Base-by-base conservation (phyloP, 2,888 invertebrate genomes). In the Epistrophe eligans region DNA sequence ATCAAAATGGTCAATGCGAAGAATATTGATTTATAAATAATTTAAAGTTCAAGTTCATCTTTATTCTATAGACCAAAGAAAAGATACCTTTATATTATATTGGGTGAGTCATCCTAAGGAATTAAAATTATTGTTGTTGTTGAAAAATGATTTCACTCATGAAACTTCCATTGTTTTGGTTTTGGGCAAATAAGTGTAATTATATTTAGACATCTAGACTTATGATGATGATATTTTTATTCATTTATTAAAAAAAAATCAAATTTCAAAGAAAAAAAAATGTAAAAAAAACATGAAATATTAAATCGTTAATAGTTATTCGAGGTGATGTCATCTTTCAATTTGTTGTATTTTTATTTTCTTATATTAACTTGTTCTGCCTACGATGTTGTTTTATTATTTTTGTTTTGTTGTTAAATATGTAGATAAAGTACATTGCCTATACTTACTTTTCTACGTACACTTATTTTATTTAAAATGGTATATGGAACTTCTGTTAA, bases 281-380 rank as follows among this genome's bases (percentile, higher is more conserved):
- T n/a, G n/a, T 32, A 4, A 4, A 5, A 5, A 32, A 5, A 6
- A 32, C 32, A 32, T 24, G 24, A 32, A 32, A 32, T 32, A 32
- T 32, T 24, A 24, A 24, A 24, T 24, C 24, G 24, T 24, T 24
- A 3, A 3, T 24, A 24, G 2, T 15, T 5, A 17, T 55, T 28
- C 1, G 6, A 2, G 52, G 60, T 84, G 84, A 84, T 84, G 84
- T 84, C 80, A 84, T 55, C 15, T 71, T 17, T 57, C 58, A 24
- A 32, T 71, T 79, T 84, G 60, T 77, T 77, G 77, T 80, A 19
- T 40, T 32, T 2, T 32, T 28, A 28, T 43, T 11, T 50, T 67
- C 50, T 50, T 13, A 40, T 38, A 71, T 28, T 62, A 67, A 67
- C 73, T 62, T 70, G 38, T 43, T 80, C 60, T 60, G 17, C 74